A percentile compares a stretch with the other conserved stretches of the same genome.
Conservation (phyloP, 1,140 invertebrate genomes). For the Drosophila bocki region DNA sequence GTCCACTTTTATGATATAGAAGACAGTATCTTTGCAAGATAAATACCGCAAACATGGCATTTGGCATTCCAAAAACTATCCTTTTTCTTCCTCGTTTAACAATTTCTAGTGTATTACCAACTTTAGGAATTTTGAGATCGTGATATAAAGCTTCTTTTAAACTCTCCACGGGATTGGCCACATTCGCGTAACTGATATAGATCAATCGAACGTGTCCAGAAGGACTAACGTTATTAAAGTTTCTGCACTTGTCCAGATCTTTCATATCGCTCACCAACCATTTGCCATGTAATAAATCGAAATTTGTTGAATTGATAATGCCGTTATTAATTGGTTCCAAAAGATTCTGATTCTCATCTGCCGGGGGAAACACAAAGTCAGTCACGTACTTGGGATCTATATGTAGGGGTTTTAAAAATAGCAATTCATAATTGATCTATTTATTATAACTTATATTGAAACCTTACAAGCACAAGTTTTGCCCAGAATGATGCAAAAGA, state of each 20-base stretch:
- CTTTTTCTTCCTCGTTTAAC: constrained; percentile 4
- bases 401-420: neutral
- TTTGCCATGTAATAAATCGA: neutral
- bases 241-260: constrained; percentile 6
- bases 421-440: neutral
- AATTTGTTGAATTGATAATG: too few relatives aligned
- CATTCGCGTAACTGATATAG: constrained; percentile 18
- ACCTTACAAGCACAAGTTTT: neutral
- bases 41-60: constrained; percentile 11
- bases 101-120: neutral
- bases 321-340: too few relatives aligned
- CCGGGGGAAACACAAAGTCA: constrained; percentile 26
- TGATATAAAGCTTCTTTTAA: neutral
- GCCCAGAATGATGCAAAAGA: neutral
- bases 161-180: constrained; percentile 2
- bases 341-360: neutral
- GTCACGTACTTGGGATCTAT: constrained; percentile 15
- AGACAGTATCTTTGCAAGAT: constrained; percentile 11
- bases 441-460: neutral
- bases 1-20: neutral
- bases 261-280: constrained; percentile 6
- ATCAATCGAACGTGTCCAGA: constrained; percentile 6
- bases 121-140: constrained; percentile 22
- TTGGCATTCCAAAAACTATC: constrained; percentile 14
- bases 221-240: neutral